phyloP scores from a whole-genome alignment of 2,113 vertebrate genomes.

The Melanerpes aurifrons region DNA sequence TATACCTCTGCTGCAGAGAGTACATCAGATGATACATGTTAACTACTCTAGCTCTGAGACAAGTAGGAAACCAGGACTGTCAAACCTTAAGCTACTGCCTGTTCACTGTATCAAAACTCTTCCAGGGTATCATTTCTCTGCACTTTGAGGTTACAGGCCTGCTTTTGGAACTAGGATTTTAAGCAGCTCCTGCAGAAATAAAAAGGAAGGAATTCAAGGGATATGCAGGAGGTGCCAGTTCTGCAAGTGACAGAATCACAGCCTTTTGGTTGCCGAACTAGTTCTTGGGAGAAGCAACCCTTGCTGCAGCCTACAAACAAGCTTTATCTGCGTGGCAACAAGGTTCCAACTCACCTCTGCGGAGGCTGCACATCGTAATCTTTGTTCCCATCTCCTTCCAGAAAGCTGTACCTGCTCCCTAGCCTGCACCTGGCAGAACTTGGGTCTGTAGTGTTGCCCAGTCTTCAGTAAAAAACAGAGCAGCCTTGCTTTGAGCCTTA shows the following conservation, averaged over 20 bases:
- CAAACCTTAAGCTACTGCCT: neutral
- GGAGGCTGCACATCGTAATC: neutral
- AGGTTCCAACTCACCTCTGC: neutral
- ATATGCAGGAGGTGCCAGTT: fast-evolving
- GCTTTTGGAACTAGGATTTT: neutral
- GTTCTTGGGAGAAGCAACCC: neutral
- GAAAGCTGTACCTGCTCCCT: neutral
- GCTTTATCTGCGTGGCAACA: neutral
- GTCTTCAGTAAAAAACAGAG: neutral
- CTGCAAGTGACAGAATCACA: neutral
- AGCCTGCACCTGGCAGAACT: fast-evolving
- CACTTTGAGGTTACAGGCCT: fast-evolving
- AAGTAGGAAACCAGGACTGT: neutral
- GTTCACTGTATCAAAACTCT: neutral
- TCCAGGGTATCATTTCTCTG: fast-evolving
- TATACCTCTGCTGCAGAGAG: neutral
- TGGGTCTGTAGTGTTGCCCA: neutral
- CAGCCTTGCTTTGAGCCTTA: neutral
- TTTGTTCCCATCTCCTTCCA: neutral
- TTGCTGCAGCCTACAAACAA: neutral
- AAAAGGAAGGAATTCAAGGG: neutral
- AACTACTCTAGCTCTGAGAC: neutral
- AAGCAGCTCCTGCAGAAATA: neutral
- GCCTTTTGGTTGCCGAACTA: neutral
- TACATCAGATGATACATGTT: neutral